Base-by-base conservation (phyloP, 2,888 invertebrate species). In the Thymelicus sylvestris region DNA sequence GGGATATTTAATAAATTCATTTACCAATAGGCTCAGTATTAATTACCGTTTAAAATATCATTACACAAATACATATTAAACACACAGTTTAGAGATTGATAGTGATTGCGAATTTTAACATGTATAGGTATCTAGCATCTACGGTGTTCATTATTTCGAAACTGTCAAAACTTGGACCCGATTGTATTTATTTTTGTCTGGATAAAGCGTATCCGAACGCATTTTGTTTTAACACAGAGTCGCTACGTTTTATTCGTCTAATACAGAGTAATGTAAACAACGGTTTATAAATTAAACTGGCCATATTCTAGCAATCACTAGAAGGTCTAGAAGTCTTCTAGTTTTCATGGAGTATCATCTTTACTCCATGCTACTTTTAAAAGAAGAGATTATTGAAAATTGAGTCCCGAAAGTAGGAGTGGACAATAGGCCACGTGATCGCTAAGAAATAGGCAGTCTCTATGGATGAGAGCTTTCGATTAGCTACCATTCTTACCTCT, bases 251-350 rank as follows among this genome's bases (percentile, higher is more conserved):
- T 15, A 38, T 7, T 15, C 15, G 19, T 19, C 41, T 61, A 2
- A 6, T 24, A 31, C 52, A 39, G 39, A 24, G 24, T 48, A 8
- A 38, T 15, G 13, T 48, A 38, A 63, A 50, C 10, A 39, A 15
- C 15, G 0, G 7, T 62, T 55, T 63, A 47, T 4, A 55, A 69
- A 63, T 57, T 64, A 57, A 70, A 61, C 60, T 66, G 70, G 65
- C 70, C 60, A 31, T 61, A 60, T 70, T 70, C 70, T 61, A 70
- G 70, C 70, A 70, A 70, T 66, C 70, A 70, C 65, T 70, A 66
- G 2, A 57, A 38, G 38, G 0, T 41, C 65, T 70, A 66, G 2
- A 57, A 38, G 38, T 7, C 7, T 1, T 8, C 41, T 19, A 31
- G 48, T 31, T 5, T 1, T 1, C 1, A 3, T 31, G 31, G 31